A percentile compares a stretch with the other conserved stretches of the same genome.
Conservation (phyloP, 2,888 invertebrate species). For the Polydrusus pterygomalis region DNA sequence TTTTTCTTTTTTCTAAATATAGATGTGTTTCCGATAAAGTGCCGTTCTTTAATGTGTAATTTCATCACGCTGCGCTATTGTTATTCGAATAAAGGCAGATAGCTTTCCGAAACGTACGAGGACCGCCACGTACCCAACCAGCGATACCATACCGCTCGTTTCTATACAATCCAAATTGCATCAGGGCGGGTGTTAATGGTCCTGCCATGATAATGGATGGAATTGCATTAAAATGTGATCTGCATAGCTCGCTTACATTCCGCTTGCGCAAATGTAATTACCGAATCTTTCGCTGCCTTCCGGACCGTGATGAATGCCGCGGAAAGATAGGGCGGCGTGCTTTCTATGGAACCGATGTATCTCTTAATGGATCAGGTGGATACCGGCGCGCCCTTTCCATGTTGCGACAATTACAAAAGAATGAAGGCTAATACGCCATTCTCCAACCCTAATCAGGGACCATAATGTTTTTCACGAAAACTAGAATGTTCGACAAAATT, state of each 20-base stretch:
- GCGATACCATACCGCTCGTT: conserved; percentile 58
- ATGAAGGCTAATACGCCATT: conserved; percentile 52
- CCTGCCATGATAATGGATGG: conserved; percentile 73
- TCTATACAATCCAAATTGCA: conserved; percentile 72
- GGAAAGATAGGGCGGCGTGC: conserved; percentile 54
- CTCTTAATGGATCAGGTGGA: conserved; percentile 69
- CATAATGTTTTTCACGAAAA: conserved; percentile 3
- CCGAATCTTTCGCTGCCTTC: conserved; percentile 68
- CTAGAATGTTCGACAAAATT: conserved; percentile 5
- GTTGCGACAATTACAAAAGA: conserved; percentile 66
- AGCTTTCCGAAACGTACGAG: conserved; percentile 68
- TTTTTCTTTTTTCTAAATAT: no score
- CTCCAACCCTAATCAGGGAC: conserved; percentile 13
- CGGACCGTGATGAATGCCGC: conserved; percentile 63
- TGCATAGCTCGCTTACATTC: conserved; percentile 71
- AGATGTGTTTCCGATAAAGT: conserved; percentile 25
- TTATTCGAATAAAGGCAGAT: conserved; percentile 69
- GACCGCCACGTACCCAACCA: conserved; percentile 30
- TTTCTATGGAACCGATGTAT: conserved; percentile 57
- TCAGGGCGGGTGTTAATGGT: conserved; percentile 71
- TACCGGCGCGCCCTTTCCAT: conserved; percentile 66
- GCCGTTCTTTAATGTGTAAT: conserved; percentile 42
- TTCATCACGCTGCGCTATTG: conserved; percentile 64
- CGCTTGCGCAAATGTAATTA: conserved; percentile 68
- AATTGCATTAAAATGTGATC: conserved; percentile 75